These are phyloP conservation scores for Ptychobarbus kaznakovi DNA, from an alignment of 2,797 vertebrate genomes.

Conservation along the genomic window DNA sequence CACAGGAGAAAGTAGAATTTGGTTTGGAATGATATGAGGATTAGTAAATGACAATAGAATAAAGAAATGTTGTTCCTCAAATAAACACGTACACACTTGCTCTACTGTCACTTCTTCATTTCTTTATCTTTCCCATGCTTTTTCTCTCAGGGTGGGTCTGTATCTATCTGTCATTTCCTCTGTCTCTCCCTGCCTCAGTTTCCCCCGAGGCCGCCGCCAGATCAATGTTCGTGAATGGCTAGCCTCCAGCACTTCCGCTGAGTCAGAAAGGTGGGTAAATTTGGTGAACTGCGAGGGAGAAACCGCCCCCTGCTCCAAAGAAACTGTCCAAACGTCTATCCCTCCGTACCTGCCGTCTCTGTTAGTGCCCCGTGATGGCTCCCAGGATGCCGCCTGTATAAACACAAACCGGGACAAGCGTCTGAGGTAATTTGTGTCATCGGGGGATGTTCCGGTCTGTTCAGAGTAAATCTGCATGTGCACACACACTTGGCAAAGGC, in stretches of 20 bases:
- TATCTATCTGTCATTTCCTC: slow-evolving; percentile 41
- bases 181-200: slow-evolving; percentile 34
- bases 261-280: slow-evolving; percentile 72
- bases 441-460: slow-evolving; percentile 35
- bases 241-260: slow-evolving; percentile 71
- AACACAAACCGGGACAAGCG: slow-evolving; percentile 52
- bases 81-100: slow-evolving; percentile 32
- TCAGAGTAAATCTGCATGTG: slow-evolving; percentile 27
- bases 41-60: neutral
- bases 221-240: slow-evolving; percentile 74
- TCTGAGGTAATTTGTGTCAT: slow-evolving; percentile 55
- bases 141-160: slow-evolving; percentile 25
- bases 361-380: slow-evolving; percentile 16
- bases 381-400: slow-evolving; percentile 42
- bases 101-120: slow-evolving; percentile 15
- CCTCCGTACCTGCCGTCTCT: slow-evolving; percentile 58
- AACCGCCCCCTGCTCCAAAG: slow-evolving; percentile 51
- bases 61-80: slow-evolving; percentile 29
- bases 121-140: slow-evolving; percentile 2
- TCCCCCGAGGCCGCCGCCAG: slow-evolving; percentile 33
- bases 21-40: neutral
- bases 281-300: slow-evolving; percentile 72
- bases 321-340: slow-evolving; percentile 73
- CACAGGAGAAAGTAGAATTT: neutral
- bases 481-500: neutral